Evolutionary conservation across 2,113 vertebrate genomes (phyloP), one percentile per base, ranked within the genome.

Genomic region (Tachysurus fulvidraco): DNA sequence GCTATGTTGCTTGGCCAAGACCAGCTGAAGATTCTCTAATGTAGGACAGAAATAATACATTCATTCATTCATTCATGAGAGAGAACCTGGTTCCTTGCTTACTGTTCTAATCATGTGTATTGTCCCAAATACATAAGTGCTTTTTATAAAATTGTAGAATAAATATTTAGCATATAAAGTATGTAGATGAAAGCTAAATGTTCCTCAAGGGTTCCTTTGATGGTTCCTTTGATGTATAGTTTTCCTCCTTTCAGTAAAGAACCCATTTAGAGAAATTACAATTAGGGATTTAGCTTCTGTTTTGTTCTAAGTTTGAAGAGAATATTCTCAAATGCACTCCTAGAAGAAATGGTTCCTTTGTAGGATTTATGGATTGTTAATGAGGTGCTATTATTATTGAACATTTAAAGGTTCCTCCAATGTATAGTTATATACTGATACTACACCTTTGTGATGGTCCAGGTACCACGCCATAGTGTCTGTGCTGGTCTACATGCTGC

Each of bases 401-500:
- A 74, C 41, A 8, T 50, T 50, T 46, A 16, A 69, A 0, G 28
- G 28, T 36, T 44, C 9, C 19, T 73, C 25, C 1, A 23, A 2
- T 71, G 12, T 46, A 50, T 50, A n/a, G n/a, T n/a, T n/a, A n/a
- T n/a, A n/a, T 50, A 13, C 1, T 74, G 71, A 25, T 74, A 50
- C 9, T 52, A 19, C 52, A 36, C 30, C 16, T 77, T 86, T 80
- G 87, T 82, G 83, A 81, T 92, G 93, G 36, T 81, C 36, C 93
- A 97, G 96, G 90, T 97, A 97, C 87, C 96, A 97, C 0, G 76
- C 96, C 46, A 93, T 95, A 83, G 96, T 97, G 88, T 95, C 96
- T 60, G 90, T 96, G 8, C 91, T 97, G 92, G 96, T 97, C 23
- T 97, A 97, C 87, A 93, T 95, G 83, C 95, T 97, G 83, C 96